Conservation (phyloP, 2,797 vertebrate genomes). For the Clarias laeviceps region DNA sequence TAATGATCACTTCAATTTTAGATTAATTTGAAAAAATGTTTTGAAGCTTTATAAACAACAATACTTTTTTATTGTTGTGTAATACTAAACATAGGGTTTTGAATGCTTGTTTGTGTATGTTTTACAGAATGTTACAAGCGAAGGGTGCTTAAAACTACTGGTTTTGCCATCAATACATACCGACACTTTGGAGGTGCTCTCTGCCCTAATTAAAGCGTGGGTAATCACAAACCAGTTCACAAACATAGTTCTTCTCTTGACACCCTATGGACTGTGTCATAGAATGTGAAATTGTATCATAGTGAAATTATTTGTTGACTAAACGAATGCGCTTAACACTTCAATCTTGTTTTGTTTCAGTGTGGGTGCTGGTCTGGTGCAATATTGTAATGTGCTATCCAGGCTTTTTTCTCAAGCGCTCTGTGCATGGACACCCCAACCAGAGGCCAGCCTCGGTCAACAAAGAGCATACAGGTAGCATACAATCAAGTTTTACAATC, state of each 20-base stretch:
- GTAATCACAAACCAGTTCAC: slow-evolving; percentile 50
- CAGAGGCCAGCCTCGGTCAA: slow-evolving; percentile 77
- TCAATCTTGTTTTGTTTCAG: slow-evolving; percentile 48
- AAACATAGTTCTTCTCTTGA: background rate
- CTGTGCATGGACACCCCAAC: slow-evolving; percentile 75
- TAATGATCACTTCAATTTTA: background rate
- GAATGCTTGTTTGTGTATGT: background rate
- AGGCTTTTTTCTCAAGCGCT: slow-evolving; percentile 86
- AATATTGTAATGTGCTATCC: slow-evolving; percentile 78
- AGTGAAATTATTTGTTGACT: background rate
- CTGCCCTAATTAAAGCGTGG: slow-evolving; percentile 79
- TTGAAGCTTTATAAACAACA: background rate
- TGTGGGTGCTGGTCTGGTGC: slow-evolving; percentile 76
- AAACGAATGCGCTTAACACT: background rate
- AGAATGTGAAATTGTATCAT: background rate
- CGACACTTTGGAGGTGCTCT: slow-evolving; percentile 81
- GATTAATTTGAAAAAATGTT: background rate
- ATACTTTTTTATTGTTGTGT: background rate
- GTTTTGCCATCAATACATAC: slow-evolving; percentile 82
- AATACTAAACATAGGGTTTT: background rate
- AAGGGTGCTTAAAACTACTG: slow-evolving; percentile 81
- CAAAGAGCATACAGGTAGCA: slow-evolving; percentile 85
- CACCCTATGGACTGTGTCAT: background rate
- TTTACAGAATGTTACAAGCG: slow-evolving; percentile 80
- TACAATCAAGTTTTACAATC: background rate